A percentile compares a stretch with the other conserved stretches of the same genome.
Evolutionary conservation across 2,888 invertebrate genomes (phyloP).

Genomic region (Hecatera dysodea): DNA sequence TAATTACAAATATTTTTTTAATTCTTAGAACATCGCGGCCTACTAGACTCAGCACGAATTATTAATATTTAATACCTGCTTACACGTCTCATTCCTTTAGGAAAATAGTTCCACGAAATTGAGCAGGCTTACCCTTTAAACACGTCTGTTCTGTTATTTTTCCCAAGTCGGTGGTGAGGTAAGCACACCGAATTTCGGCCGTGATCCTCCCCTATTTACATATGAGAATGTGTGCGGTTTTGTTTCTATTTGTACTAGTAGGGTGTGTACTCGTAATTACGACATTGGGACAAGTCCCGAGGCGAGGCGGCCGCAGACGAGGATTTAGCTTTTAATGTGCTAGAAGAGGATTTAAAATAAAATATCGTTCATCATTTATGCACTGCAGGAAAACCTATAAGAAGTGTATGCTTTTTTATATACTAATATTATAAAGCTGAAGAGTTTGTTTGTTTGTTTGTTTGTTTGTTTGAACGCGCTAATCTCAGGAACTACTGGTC

Average conservation of each 20-base stretch:
- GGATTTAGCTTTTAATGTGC: constrained; percentile 64
- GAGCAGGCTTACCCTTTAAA: constrained; percentile 25
- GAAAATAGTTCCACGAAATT: constrained; percentile 44
- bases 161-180: constrained; percentile 61
- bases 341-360: constrained; percentile 65
- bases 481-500: no score
- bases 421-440: no score
- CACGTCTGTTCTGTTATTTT: constrained; percentile 62
- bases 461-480: no score
- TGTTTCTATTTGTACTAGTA: constrained; percentile 87
- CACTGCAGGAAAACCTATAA: no score
- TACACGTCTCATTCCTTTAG: constrained; percentile 4
- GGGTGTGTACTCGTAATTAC: constrained; percentile 89
- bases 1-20: background rate
- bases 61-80: constrained; percentile 26
- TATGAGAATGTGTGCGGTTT: constrained; percentile 87
- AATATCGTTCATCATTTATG: no score
- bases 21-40: constrained; percentile 6
- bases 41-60: constrained; percentile 23
- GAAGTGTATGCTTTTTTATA: no score
- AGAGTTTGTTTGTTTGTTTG: no score
- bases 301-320: constrained; percentile 80
- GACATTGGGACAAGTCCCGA: constrained; percentile 85
- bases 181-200: constrained; percentile 71
- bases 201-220: constrained; percentile 84